phyloP scores from a whole-genome alignment of 1,140 invertebrate genomes.

The Drosophila subobscura region DNA sequence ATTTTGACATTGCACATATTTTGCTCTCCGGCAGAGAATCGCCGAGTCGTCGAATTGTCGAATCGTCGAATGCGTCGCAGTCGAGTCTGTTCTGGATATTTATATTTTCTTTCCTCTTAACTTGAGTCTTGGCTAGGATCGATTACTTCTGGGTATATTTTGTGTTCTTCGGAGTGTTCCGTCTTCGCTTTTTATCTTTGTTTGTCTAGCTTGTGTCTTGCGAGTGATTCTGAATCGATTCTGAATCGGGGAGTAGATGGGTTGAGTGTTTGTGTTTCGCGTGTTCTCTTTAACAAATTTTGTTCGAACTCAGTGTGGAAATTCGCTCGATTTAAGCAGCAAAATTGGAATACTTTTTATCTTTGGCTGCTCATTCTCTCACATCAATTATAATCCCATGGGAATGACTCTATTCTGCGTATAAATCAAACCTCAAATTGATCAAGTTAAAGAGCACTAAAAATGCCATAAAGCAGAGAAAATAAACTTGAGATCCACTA shows the following conservation, averaged over 20 bases:
- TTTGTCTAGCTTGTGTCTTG: conserved; percentile 15
- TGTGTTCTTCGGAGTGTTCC: not conserved
- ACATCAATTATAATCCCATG: conserved; percentile 13
- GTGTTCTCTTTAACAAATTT: conserved; percentile 72
- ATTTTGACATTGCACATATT: conserved; percentile 94
- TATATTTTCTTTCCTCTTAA: conserved; percentile 18
- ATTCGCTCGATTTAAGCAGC: not conserved
- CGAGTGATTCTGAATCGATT: conserved; percentile 3
- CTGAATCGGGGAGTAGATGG: not conserved
- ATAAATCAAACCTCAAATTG: conserved; percentile 49
- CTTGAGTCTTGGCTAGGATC: conserved; percentile 1
- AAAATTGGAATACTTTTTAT: conserved; percentile 4
- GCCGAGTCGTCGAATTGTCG: conserved; percentile 33
- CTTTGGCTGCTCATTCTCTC: not conserved
- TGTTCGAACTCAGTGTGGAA: conserved; percentile 56
- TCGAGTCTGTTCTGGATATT: conserved; percentile 15
- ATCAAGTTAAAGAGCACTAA: conserved; percentile 62
- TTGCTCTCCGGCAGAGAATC: conserved; percentile 68
- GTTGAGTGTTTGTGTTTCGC: conserved; percentile 5
- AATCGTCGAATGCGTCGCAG: conserved; percentile 39
- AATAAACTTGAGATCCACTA: conserved; percentile 14
- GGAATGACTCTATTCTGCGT: conserved; percentile 17
- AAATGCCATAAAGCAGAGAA: conserved; percentile 2
- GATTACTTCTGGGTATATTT: too few species aligned
- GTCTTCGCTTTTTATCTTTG: conserved; percentile 14